Base-by-base conservation (phyloP, 2,113 vertebrate species). In the Mugil cephalus region DNA sequence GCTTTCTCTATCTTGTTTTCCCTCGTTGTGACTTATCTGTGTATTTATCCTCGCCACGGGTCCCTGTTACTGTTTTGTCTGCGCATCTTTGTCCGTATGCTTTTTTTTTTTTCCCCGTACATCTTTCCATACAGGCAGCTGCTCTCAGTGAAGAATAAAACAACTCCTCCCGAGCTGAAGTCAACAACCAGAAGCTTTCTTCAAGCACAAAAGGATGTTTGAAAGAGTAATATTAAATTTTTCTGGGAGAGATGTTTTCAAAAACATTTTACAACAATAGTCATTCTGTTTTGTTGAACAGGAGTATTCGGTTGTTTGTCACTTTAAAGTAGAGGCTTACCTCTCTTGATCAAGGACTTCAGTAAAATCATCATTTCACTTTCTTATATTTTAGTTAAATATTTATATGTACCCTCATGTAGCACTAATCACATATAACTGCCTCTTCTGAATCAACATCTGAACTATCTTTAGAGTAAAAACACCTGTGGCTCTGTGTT, bases 1-100 rank as follows among this genome's bases (percentile, higher is more conserved):
- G 2, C 19, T 67, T 58, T 58, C 45, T 60, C 14, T 12, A 40
- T 81, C 64, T 42, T 2, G 14, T 58, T 51, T 40, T 63, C 68
- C 56, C 17, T 67, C 70, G 62, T 15, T 43, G 60, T 58, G 58
- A 84, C 78, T 90, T 90, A 89, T 90, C 86, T 74, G 46, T 65
- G 54, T 69, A 43, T 71, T 74, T 75, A 85, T 89, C 70, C 83
- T 82, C 36, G 53, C 66, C 64, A 34, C 48, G 50, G 45, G 62
- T 72, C 61, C 45, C 21, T 65, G 46, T 45, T 34, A 55, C 48
- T 84, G 69, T 86, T 86, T 86, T 83, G 74, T 87, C 81, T 89
- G 14, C 43, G 34, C 59, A 7, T 69, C 24, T 30, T 30, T 30
- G 24, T 30, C 24, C 24, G 24, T 30, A 30, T 30, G 24, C 24